Conservation (phyloP, 2,797 vertebrate species). For the Tauraco hartlaubi region DNA sequence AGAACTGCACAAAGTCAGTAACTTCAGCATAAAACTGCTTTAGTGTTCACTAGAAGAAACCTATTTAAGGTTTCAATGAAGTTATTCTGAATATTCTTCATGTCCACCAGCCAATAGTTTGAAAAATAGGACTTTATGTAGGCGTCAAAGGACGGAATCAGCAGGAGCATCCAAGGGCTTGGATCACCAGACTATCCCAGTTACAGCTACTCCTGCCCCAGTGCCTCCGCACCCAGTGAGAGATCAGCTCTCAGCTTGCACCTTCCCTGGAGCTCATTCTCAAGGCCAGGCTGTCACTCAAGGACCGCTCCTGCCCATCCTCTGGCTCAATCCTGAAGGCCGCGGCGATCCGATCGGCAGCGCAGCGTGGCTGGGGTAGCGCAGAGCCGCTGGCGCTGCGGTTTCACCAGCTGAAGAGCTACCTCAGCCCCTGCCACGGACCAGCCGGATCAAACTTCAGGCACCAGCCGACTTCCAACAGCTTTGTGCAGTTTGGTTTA, state of each 20-base stretch:
- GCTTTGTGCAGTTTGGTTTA: not conserved
- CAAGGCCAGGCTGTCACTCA: not conserved
- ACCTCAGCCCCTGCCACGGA: not conserved
- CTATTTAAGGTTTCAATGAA: not conserved
- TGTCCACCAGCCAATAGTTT: not conserved
- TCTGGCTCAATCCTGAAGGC: not conserved
- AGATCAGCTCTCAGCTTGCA: not conserved
- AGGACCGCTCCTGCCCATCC: accelerated
- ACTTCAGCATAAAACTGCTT: not conserved
- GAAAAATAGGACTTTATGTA: accelerated
- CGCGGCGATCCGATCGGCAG: accelerated
- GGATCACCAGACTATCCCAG: accelerated
- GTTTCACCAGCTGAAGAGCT: not conserved
- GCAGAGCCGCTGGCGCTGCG: not conserved
- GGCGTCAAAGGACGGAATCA: not conserved
- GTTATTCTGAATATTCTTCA: not conserved
- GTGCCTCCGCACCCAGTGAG: accelerated
- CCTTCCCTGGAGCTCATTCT: not conserved
- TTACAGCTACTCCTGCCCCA: not conserved
- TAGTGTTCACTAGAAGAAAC: not conserved
- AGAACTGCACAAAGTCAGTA: accelerated
- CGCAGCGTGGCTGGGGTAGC: not conserved
- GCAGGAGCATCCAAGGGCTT: not conserved
- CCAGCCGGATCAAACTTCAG: not conserved
- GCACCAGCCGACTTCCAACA: not conserved